Evolutionary conservation across 2,888 invertebrate species (phyloP).

Genomic region (Liopterus haemorrhoidalis): DNA sequence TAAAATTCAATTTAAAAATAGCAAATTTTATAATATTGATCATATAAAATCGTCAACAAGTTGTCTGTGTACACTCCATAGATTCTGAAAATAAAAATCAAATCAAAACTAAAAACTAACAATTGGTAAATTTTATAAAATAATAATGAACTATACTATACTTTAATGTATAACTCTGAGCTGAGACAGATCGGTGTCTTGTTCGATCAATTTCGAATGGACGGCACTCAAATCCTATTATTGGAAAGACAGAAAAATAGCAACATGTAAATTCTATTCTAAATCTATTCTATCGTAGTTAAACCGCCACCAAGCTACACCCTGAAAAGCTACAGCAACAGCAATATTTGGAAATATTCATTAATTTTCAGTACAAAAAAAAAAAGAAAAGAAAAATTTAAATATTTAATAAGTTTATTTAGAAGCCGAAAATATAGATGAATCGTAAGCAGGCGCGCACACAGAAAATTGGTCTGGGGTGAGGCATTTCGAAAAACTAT

Average conservation of each 20-base stretch:
- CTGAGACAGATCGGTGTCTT: constrained; percentile 45
- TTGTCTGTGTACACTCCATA: constrained; percentile 48
- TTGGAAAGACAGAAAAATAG: constrained; percentile 29
- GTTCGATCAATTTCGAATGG: constrained; percentile 75
- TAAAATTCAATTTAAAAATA: neutral
- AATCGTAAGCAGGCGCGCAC: no score
- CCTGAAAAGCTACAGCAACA: neutral
- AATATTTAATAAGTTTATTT: no score
- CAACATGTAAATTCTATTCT: constrained; percentile 6
- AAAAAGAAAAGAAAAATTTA: no score
- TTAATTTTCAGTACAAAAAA: no score
- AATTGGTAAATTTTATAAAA: constrained; percentile 8
- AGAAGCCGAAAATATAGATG: no score
- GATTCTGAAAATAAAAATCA: constrained; percentile 44
- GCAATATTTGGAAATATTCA: neutral
- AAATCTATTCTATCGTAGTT: neutral
- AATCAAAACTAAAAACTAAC: constrained; percentile 10
- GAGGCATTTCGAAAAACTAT: no score
- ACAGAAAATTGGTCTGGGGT: no score
- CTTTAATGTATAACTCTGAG: constrained; percentile 43
- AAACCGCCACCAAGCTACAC: constrained; percentile 13
- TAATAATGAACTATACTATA: constrained; percentile 11
- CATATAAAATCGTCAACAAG: constrained; percentile 46
- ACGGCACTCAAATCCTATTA: constrained; percentile 76
- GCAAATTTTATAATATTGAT: constrained; percentile 4